Evolutionary conservation across 2,797 vertebrate species (phyloP).

Genomic region (Acestrorhynchus altus): DNA sequence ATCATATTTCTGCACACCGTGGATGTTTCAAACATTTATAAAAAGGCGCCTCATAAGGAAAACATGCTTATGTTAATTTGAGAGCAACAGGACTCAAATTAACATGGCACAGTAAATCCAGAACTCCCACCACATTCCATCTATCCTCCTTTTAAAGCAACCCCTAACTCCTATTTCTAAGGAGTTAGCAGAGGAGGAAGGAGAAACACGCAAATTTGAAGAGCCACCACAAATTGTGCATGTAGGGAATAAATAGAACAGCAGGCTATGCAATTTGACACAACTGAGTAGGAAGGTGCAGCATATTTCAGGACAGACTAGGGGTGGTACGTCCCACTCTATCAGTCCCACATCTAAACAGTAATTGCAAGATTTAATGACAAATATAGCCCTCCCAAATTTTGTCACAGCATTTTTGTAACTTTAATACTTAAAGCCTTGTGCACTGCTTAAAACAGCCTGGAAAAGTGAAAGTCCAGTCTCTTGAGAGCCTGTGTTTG

Average conservation of each 20-base stretch:
- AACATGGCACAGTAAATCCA: not conserved
- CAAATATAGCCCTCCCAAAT: not conserved
- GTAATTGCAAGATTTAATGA: slow-evolving; percentile 1
- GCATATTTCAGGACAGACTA: slow-evolving; percentile 47
- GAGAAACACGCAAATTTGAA: slow-evolving; percentile 5
- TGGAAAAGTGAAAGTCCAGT: not conserved
- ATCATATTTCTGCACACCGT: no score
- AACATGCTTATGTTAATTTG: no score
- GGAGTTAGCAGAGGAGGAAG: slow-evolving; percentile 20
- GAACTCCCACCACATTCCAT: slow-evolving; percentile 38
- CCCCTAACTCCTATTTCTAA: slow-evolving; percentile 1
- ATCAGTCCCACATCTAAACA: slow-evolving; percentile 16
- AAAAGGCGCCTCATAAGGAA: no score
- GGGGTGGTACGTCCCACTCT: slow-evolving; percentile 19
- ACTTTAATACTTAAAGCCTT: not conserved
- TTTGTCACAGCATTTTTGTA: not conserved
- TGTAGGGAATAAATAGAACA: slow-evolving; percentile 5
- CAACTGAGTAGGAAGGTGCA: slow-evolving; percentile 13
- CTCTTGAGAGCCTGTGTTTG: not conserved
- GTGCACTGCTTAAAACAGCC: not conserved
- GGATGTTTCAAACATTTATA: no score
- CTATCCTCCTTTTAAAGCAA: slow-evolving; percentile 9
- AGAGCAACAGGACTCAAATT: not conserved
- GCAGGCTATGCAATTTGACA: not conserved
- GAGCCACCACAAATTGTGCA: not conserved